Base-by-base conservation (phyloP, 2,888 invertebrate species). In the Agrochola circellaris region DNA sequence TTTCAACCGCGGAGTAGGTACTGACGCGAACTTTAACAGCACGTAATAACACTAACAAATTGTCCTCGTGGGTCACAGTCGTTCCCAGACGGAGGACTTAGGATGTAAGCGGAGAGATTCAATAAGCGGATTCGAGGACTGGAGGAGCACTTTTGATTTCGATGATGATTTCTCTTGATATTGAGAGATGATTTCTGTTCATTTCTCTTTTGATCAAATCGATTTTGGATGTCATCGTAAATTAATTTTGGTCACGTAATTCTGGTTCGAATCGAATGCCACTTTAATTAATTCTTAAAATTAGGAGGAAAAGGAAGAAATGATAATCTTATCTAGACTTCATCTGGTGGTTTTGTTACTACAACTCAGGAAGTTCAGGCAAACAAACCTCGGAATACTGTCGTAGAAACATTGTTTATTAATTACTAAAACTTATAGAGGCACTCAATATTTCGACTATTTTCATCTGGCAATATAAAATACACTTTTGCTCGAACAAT, bases 1-100 rank as follows among this genome's bases (percentile, higher is more conserved):
- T 92, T 92, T 87, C 92, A 91, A 91, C 91, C 93, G 92, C 93
- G 90, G 90, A 90, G 91, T 89, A 94, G 95, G 89, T 90, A 95
- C 95, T 94, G 95, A 94, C 93, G 92, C 91, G 89, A 91, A 92
- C 92, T 91, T 91, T 94, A 95, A 95, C 96, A 92, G 94, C 91
- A 89, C 91, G 93, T 96, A 96, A 96, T 96, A 93, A 93, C 93
- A 92, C 92, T 92, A 91, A 93, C 95, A 95, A 96, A 93, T 96
- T 96, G 93, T 95, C 93, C 93, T 93, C 94, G 90, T 92, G 94
- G 95, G 94, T 93, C 94, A 93, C 89, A 93, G 89, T 89, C 89
- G 92, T 91, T 93, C 92, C 93, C 93, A 93, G 94, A 91, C 89
- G 73, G 87, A 91, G 93, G 90, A 90, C 92, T 93, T 87, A 93